A percentile compares a stretch with the other conserved stretches of the same genome.
Conservation (phyloP, 2,113 vertebrate species). For the Vicugna pacos region DNA sequence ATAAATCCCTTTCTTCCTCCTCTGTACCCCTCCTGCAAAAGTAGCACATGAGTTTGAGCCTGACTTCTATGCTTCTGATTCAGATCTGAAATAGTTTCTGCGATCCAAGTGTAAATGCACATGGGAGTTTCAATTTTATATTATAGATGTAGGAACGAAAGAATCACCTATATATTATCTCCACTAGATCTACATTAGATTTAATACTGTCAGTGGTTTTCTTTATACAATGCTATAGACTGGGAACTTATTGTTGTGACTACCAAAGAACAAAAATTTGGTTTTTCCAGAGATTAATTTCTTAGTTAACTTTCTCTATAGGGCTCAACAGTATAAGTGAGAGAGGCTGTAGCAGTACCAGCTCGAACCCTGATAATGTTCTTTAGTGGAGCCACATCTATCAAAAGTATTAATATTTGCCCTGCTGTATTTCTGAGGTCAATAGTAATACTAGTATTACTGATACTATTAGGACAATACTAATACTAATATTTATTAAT, state of each 20-base stretch:
- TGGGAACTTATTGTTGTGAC: not conserved
- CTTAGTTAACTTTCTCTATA: not conserved
- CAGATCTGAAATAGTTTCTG: not conserved
- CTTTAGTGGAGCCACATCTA: not conserved
- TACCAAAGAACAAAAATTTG: constrained; percentile 40
- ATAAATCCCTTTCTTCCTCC: not conserved
- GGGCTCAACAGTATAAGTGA: not conserved
- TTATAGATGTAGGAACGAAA: not conserved
- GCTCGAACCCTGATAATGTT: not conserved
- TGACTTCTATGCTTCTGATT: not conserved
- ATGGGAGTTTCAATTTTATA: constrained; percentile 39
- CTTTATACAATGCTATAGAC: not conserved
- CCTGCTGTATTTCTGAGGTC: not conserved
- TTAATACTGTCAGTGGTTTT: constrained; percentile 22
- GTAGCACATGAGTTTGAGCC: not conserved
- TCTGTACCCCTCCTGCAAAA: not conserved
- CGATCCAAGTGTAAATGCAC: not conserved
- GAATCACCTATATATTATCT: constrained; percentile 1
- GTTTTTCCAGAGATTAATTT: constrained; percentile 22
- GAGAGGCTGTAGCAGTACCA: not conserved
- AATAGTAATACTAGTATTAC: not conserved
- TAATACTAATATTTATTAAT: not conserved
- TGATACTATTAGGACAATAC: not conserved
- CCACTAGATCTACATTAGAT: constrained; percentile 55
- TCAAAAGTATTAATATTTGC: not conserved